phyloP scores from a whole-genome alignment of 2,113 vertebrate genomes.

The Aldabrachelys gigantea region DNA sequence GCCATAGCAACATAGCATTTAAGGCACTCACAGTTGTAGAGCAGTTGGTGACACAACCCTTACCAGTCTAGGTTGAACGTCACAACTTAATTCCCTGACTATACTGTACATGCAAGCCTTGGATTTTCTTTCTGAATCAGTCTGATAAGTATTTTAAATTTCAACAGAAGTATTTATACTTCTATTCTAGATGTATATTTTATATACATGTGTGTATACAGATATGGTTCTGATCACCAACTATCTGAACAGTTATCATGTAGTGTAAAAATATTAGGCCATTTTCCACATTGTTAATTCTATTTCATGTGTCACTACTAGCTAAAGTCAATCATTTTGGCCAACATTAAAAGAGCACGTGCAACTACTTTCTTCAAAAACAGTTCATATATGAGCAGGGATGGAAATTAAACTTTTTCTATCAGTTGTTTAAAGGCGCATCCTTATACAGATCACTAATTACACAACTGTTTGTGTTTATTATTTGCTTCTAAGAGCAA shows the following conservation, averaged over 20 bases:
- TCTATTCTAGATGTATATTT: not conserved
- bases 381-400: not conserved
- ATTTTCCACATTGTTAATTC: not conserved
- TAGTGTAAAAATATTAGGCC: not conserved
- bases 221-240: not conserved
- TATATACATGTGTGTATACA: not conserved
- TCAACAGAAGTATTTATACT: not conserved
- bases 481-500: not conserved
- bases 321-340: not conserved
- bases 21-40: no score
- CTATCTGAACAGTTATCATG: not conserved
- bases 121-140: rapidly evolving
- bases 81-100: not conserved
- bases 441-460: not conserved
- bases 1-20: no score
- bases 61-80: no score
- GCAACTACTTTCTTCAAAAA: no score
- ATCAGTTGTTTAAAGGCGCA: not conserved
- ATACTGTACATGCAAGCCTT: not conserved
- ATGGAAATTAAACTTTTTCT: not conserved
- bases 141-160: not conserved
- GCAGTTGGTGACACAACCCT: no score
- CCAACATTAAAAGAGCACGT: not conserved
- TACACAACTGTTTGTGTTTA: not conserved
- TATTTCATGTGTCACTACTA: not conserved